Conservation (phyloP, 2,113 vertebrate species). For the Rhynchomys soricoides region DNA sequence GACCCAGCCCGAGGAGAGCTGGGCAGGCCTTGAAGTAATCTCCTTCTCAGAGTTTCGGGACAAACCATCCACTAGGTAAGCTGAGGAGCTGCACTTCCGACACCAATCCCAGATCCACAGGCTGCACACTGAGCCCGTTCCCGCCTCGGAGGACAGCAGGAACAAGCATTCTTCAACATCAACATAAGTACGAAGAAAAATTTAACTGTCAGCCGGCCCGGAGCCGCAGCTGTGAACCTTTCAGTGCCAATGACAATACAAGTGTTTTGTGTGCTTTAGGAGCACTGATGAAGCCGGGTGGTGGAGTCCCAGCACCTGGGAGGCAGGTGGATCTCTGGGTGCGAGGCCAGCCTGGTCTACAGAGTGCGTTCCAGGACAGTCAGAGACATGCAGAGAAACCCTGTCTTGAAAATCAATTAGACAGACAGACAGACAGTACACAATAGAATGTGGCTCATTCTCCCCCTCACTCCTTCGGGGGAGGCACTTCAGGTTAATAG, state of each 20-base stretch:
- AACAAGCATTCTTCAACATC: too few species aligned
- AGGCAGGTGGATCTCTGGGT: not conserved
- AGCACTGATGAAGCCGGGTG: too few species aligned
- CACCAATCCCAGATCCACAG: fast-evolving
- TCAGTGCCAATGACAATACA: fast-evolving
- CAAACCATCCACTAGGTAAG: not conserved
- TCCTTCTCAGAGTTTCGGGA: constrained; percentile 65
- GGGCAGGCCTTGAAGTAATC: constrained; percentile 89
- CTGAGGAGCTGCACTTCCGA: fast-evolving
- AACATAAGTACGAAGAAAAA: not conserved
- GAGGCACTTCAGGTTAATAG: not conserved
- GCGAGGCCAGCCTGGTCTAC: not conserved
- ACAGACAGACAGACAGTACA: not conserved
- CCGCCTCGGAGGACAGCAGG: not conserved
- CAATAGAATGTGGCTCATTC: not conserved
- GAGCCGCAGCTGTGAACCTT: fast-evolving
- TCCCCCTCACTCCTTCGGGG: not conserved
- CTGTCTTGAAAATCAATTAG: not conserved
- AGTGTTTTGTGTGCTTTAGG: not conserved
- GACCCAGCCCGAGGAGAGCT: constrained; percentile 71
- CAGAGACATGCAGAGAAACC: not conserved
- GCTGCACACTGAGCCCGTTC: fast-evolving
- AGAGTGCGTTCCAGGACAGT: not conserved
- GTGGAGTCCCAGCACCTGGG: not conserved
- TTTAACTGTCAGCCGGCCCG: not conserved